Evolutionary conservation across 2,888 invertebrate species (phyloP), one percentile per base, ranked within the genome.

Genomic region (Cosmia pyralina): DNA sequence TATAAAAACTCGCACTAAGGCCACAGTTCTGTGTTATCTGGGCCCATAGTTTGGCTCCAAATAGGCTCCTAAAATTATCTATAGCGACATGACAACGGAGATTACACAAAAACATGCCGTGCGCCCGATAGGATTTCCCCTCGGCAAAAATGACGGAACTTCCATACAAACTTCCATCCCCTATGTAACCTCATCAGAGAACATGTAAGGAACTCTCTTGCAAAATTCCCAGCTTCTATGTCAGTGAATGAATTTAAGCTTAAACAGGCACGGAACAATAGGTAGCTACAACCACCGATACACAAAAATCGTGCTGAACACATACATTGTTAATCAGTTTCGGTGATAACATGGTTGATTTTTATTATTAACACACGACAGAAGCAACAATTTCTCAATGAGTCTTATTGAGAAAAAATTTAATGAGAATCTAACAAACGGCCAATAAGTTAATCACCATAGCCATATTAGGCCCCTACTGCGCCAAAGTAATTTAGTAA

Each of bases 321-420:
- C 22, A 15, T 10, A 19, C 22, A 46, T 38, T 71, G 13, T 48
- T 28, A 75, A 75, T 50, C 22, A 60, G 41, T 46, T 22, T 22
- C 22, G 44, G 52, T 75, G 44, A 74, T 60, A 74, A 72, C 28
- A 13, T 22, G 0, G 38, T 46, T 46, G 4, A 1, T 34, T 53
- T 34, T n/a, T 44, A 64, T 48, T 28, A 28, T 50, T 64, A 8
- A 41, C 34, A 53, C 10, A 22, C 15, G 11, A 19, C 7, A 50
- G 15, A 50, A 52, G 44, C 41, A 44, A 59, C 41, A 41, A 41
- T n/a, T n/a, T n/a, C n/a, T n/a, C n/a, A n/a, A n/a, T n/a, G n/a
- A 50, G 15, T 52, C 17, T 48, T 28, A 48, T 17, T 41, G 13
- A 38, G 4, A 67, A 41, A 38, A 10, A 38, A 28, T 50, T 22